Conservation (phyloP, 2,797 vertebrate species). For the Enteromius afrohamiltoni region DNA sequence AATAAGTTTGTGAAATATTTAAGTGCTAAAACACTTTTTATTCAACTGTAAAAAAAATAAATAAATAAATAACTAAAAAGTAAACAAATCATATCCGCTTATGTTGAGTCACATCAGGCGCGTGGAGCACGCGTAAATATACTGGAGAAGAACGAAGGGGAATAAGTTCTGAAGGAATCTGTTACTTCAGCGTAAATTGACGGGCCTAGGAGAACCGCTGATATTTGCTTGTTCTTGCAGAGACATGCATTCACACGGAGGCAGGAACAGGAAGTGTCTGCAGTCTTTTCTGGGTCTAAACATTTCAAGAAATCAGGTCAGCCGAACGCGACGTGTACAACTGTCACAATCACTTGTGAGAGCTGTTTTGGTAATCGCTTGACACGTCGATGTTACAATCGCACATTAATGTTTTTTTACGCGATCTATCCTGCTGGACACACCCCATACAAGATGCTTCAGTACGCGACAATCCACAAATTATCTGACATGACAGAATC, state of each 20-base stretch:
- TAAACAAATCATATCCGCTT: neutral
- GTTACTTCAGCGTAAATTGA: neutral
- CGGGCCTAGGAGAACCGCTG: neutral
- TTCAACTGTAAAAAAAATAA: neutral
- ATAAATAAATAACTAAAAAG: neutral
- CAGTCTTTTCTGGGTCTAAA: neutral
- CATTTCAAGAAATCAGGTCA: neutral
- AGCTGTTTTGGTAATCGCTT: neutral
- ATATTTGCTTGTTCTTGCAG: slow-evolving; percentile 2
- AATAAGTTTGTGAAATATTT: too few species aligned
- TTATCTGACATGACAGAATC: neutral
- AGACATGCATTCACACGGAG: neutral
- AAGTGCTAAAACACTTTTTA: too few species aligned
- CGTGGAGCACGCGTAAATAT: neutral
- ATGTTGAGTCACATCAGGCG: neutral
- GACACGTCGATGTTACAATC: neutral
- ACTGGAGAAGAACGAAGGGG: neutral
- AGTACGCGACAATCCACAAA: neutral
- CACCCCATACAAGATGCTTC: slow-evolving; percentile 20
- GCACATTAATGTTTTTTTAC: neutral
- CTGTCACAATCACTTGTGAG: neutral
- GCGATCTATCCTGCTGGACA: slow-evolving; percentile 24
- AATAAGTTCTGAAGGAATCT: neutral
- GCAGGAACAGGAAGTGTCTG: slow-evolving; percentile 3
- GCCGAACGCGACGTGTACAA: neutral